Conservation (phyloP, 64 coral and sea anemone species). For the Porites lutea region DNA sequence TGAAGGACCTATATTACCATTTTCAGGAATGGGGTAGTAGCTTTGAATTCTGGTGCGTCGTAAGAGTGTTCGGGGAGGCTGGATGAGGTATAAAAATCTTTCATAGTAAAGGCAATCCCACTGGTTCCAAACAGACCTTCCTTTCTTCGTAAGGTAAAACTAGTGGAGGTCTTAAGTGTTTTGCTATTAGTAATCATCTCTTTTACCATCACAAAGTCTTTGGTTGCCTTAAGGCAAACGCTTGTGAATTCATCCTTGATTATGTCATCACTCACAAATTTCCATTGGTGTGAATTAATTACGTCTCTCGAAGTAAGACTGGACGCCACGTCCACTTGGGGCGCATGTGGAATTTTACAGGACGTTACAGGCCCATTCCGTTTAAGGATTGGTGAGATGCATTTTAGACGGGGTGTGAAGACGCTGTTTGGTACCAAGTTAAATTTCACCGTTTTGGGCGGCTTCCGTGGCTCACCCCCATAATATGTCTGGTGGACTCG, state of each 20-base stretch:
- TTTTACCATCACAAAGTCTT: slow-evolving; percentile 14
- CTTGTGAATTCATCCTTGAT: slow-evolving; percentile 4
- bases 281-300: background rate
- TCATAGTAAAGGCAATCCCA: slow-evolving; percentile 16
- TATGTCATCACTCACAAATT: background rate
- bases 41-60: background rate
- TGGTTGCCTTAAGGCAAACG: background rate
- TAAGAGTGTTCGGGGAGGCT: background rate
- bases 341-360: background rate
- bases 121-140: slow-evolving; percentile 7
- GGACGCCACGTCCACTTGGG: background rate
- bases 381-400: slow-evolving; percentile 32
- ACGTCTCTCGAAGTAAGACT: background rate
- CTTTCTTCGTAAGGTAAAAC: slow-evolving; percentile 26
- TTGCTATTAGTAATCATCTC: slow-evolving; percentile 29
- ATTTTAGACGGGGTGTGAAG: background rate
- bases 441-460: background rate
- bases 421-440: slow-evolving; percentile 8
- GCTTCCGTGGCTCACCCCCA: background rate
- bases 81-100: slow-evolving; percentile 4
- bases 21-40: background rate
- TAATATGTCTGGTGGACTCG: slow-evolving; percentile 22
- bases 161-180: background rate
- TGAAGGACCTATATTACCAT: slow-evolving; percentile 2
- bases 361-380: background rate